phyloP scores from a whole-genome alignment of 2,113 vertebrate genomes.

The Actinemys pallida region DNA sequence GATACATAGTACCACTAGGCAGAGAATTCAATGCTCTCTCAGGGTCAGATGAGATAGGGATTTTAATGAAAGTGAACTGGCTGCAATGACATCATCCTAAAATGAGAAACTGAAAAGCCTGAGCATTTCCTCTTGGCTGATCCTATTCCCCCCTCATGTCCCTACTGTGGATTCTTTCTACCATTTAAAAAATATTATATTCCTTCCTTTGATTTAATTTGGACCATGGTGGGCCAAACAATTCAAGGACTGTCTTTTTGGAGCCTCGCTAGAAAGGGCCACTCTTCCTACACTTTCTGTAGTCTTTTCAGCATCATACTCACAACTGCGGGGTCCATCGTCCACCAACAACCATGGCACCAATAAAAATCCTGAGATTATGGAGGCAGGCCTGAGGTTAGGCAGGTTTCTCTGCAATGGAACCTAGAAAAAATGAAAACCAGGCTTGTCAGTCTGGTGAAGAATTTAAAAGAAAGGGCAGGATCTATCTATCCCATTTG shows the following conservation, averaged over 20 bases:
- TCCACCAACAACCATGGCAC: not conserved
- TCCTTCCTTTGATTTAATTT: not conserved
- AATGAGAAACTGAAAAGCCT: not conserved
- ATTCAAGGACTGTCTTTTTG: not conserved
- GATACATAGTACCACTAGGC: constrained; percentile 34
- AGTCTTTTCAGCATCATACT: not conserved
- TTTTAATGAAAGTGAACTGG: constrained; percentile 38
- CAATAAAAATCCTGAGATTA: not conserved
- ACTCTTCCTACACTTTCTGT: rapidly evolving
- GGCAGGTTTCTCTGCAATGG: not conserved
- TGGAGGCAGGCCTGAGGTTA: not conserved
- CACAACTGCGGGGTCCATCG: not conserved
- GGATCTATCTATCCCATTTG: no score
- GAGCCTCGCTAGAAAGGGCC: not conserved
- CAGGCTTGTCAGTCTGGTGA: not conserved
- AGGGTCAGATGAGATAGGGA: constrained; percentile 47
- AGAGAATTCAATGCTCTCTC: constrained; percentile 42
- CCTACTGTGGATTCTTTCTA: not conserved
- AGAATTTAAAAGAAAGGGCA: not conserved
- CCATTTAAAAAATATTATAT: not conserved
- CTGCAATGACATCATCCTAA: constrained; percentile 54
- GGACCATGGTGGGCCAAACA: not conserved
- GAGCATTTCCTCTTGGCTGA: constrained; percentile 5
- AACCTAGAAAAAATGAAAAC: not conserved
- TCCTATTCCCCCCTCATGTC: not conserved